Conservation (phyloP, 35 echinoderm and acorn worm species). For the Heliocidaris tuberculata region DNA sequence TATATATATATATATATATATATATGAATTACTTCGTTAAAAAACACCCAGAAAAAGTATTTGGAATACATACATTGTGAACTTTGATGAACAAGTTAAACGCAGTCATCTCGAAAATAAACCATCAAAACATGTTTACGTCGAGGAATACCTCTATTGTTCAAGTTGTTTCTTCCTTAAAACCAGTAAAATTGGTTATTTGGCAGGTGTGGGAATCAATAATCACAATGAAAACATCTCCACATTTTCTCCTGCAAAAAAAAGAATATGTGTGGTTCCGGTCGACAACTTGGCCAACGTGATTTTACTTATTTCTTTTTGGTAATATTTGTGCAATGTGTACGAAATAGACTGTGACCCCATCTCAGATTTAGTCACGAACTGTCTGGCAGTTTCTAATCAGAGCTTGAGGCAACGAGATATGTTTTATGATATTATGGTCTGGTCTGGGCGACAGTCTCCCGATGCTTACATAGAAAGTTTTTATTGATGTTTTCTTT, state of each 20-base stretch:
- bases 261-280: background rate
- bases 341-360: background rate
- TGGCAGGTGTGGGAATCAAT: background rate
- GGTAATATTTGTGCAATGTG: background rate
- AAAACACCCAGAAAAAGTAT: too few relatives aligned
- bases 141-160: background rate
- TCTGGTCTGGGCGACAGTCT: background rate
- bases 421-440: background rate
- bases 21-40: too few relatives aligned
- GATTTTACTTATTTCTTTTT: background rate
- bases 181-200: background rate
- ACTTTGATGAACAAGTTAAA: background rate
- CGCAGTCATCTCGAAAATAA: background rate
- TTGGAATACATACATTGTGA: background rate
- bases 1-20: too few relatives aligned
- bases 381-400: conserved; percentile 10
- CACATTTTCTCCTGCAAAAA: background rate
- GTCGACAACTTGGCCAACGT: background rate
- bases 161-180: background rate
- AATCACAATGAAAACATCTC: background rate
- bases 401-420: background rate
- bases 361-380: conserved; percentile 10
- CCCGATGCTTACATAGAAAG: background rate
- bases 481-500: too few relatives aligned
- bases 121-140: background rate